Base-by-base conservation (phyloP, 2,888 invertebrate genomes). In the Drosophila villosipedis region DNA sequence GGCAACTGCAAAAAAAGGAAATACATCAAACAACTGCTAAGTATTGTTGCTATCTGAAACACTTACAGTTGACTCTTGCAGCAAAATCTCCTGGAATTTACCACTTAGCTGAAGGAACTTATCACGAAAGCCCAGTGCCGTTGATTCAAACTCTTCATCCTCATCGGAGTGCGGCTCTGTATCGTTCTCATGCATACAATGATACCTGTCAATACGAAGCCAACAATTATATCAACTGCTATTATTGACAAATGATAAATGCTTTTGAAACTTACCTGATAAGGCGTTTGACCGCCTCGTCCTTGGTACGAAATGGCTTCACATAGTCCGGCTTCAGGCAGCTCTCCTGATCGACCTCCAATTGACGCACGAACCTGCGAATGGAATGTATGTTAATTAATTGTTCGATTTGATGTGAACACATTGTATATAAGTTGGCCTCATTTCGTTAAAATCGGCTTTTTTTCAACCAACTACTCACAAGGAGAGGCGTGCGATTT, bases 51-150 rank as follows among this genome's bases (percentile, higher is more conserved):
- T 25, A 22, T 43, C 19, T 35, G 1, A 5, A 6, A 7, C 41
- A 43, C 94, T 94, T 93, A 97, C 97, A 96, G 96, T 96, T 91
- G 96, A 96, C 89, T 97, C 97, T 93, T 96, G 96, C 83, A 96
- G 94, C 60, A 97, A 94, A 67, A 97, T 94, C 91, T 95, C 95
- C 75, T 96, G 95, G 92, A 96, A 97, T 92, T 96, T 97, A 87
- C 96, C 95, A 84, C 95, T 95, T 94, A 97, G 95, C 73, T 94
- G 94, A 37, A 95, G 94, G 90, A 96, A 96, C 93, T 96, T 96
- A 77, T 95, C 95, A 47, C 96, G 94, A 81, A 96, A 94, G 89
- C 95, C 95, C 82, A 95, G 93, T 2, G 96, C 95, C 2, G 95
- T 95, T 73, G 95, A 94, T 84, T 96, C 96, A 88, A 96, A 96